Evolutionary conservation across 2,888 invertebrate genomes (phyloP), one percentile per base, ranked within the genome.

Genomic region (Portevinia maculata): DNA sequence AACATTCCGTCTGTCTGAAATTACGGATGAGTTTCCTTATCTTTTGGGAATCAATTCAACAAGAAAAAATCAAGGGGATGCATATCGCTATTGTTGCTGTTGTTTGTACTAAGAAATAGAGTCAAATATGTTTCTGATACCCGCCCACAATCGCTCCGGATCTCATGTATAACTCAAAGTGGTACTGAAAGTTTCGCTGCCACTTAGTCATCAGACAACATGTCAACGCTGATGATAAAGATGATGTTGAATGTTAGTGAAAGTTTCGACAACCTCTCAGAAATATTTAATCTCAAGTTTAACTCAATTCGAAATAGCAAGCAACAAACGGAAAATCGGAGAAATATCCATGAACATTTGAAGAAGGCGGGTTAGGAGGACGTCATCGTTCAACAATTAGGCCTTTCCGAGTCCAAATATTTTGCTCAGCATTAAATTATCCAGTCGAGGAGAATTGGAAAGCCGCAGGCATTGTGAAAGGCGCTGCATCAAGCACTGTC

Each of bases 201-300:
- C 32, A 65, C 57, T 55, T 74, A 48, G 39, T 65, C 74, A 57
- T 15, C 57, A 65, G 65, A 74, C 55, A 50, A 64, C 55, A 64
- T 57, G 30, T 17, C 28, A 44, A 37, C 13, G 39, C 7, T 39
- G 57, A 39, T 28, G 57, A 9, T 30, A 21, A 24, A 19, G 19
- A 32, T 32, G 44, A 15, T 30, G 17, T 53, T 13, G 24, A 24
- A 24, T 24, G 24, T 24, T 24, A 24, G 24, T 24, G 57, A 15
- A 15, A 34, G 28, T 34, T 50, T 48, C 44, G n/a, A 46, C 48
- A 48, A 48, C 34, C 62, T 62, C 34, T 11, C 24, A 19, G 19
- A 48, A 62, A 62, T 50, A 64, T 48, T 64, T 13, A 37, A 34
- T 48, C 37, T 64, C 11, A 34, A 64, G 62, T 64, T 46, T 21